Conservation (phyloP, 2,888 invertebrate genomes). For the Drosophila diplacantha region DNA sequence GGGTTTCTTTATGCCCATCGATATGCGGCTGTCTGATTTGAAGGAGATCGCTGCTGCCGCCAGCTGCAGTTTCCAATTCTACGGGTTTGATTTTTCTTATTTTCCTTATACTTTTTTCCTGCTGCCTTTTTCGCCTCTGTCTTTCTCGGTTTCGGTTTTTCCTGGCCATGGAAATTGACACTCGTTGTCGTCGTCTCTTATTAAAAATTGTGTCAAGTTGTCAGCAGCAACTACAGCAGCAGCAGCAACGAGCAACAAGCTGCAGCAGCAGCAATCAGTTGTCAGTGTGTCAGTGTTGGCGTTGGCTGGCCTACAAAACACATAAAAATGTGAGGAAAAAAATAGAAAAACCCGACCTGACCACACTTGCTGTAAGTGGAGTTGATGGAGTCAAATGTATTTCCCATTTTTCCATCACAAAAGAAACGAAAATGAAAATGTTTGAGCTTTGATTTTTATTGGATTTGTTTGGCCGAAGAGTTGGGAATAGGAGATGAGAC, state of each 20-base stretch:
- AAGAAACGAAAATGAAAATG: conserved; percentile 35
- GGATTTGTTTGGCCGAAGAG: conserved; percentile 23
- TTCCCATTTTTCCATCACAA: conserved; percentile 35
- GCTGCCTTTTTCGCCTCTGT: conserved; percentile 9
- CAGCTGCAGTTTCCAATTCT: conserved; percentile 18
- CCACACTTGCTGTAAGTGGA: conserved; percentile 46
- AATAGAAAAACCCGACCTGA: conserved; percentile 42
- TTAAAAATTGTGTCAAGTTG: conserved; percentile 68
- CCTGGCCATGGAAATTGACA: conserved; percentile 62
- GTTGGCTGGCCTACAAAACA: conserved; percentile 58
- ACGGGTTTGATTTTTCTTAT: conserved; percentile 6
- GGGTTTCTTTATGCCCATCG: conserved; percentile 23
- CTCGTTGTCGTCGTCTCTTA: conserved; percentile 48
- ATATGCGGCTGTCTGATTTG: conserved; percentile 31
- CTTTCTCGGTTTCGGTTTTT: conserved; percentile 29
- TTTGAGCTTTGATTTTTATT: conserved; percentile 18
- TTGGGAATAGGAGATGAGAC: conserved; percentile 26
- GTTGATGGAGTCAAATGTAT: conserved; percentile 56
- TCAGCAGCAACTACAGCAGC: conserved; percentile 43
- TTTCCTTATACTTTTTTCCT: conserved; percentile 1
- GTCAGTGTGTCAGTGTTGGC: conserved; percentile 55
- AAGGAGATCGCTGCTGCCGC: conserved; percentile 15
- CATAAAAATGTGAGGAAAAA: conserved; percentile 42
- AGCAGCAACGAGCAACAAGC: conserved; percentile 28
- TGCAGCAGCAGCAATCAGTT: conserved; percentile 46